Evolutionary conservation across 1,140 invertebrate species (phyloP).

Genomic region (Hyles vespertilio): DNA sequence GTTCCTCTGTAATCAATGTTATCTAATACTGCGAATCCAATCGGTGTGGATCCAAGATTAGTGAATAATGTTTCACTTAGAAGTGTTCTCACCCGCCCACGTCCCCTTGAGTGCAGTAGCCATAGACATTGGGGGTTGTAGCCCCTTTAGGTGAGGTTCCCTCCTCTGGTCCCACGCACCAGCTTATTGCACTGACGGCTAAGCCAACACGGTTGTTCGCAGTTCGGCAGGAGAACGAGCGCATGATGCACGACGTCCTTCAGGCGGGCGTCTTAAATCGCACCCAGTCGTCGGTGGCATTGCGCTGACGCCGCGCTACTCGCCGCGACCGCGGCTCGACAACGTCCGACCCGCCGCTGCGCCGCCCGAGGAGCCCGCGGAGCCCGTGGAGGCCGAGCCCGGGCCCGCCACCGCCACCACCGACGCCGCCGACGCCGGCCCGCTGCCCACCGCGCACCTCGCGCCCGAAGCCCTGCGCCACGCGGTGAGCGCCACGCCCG

Average conservation of each 20-base stretch:
- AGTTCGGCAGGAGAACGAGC: conserved; percentile 74
- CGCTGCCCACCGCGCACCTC: conserved; percentile 9
- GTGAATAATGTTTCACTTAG: neutral
- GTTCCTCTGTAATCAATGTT: no score
- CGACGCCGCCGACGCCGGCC: conserved; percentile 9
- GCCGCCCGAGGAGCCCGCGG: conserved; percentile 55
- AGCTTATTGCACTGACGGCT: conserved; percentile 26
- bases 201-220: conserved; percentile 54
- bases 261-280: conserved; percentile 71
- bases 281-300: conserved; percentile 71
- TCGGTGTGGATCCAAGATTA: no score
- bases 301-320: conserved; percentile 71
- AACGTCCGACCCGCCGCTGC: conserved; percentile 61
- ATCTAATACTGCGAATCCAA: no score
- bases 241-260: conserved; percentile 71
- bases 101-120: neutral
- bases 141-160: conserved; percentile 15
- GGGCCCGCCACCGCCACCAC: conserved; percentile 23
- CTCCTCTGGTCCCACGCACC: conserved; percentile 20
- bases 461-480: conserved; percentile 14
- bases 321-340: conserved; percentile 64
- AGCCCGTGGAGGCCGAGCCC: conserved; percentile 41
- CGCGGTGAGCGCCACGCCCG: conserved; percentile 35
- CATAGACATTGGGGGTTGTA: neutral
- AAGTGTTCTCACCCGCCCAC: conserved; percentile 1